phyloP scores from a whole-genome alignment of 2,888 invertebrate genomes.

The Stenchaetothrips biformis region DNA sequence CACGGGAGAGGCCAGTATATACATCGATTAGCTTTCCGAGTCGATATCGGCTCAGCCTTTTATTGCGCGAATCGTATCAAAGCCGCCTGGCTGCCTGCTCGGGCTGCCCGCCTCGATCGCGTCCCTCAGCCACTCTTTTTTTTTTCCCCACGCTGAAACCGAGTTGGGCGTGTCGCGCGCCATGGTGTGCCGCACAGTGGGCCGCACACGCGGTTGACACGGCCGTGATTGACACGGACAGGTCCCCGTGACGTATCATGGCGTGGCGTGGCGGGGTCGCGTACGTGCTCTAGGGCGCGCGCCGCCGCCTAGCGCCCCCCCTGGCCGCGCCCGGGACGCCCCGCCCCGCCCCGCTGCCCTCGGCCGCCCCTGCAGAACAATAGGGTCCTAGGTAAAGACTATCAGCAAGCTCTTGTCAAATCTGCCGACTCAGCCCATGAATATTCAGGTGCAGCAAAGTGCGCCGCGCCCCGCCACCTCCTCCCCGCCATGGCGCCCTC shows the following conservation, averaged over 20 bases:
- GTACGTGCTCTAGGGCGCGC: constrained; percentile 21
- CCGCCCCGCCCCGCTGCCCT: neutral
- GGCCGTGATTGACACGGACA: no score
- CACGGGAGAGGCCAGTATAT: neutral
- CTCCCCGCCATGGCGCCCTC: neutral
- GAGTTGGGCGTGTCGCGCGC: neutral
- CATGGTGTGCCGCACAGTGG: neutral
- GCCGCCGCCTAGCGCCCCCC: constrained; percentile 5
- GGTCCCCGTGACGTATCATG: constrained; percentile 2
- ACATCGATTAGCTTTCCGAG: no score
- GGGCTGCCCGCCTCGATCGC: no score
- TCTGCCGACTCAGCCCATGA: constrained; percentile 20
- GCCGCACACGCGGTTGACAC: no score
- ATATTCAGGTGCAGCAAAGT: constrained; percentile 16
- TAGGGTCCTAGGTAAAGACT: constrained; percentile 10
- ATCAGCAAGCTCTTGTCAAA: constrained; percentile 19
- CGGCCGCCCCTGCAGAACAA: neutral
- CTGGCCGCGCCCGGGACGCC: neutral
- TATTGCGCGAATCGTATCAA: no score
- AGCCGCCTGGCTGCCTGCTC: no score
- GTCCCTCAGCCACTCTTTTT: no score
- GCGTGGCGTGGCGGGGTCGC: neutral
- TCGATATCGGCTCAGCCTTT: no score
- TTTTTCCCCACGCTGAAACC: no score
- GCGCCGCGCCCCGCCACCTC: neutral